phyloP scores from a whole-genome alignment of 2,113 vertebrate genomes.

The Campylorhamphus procurvoides region DNA sequence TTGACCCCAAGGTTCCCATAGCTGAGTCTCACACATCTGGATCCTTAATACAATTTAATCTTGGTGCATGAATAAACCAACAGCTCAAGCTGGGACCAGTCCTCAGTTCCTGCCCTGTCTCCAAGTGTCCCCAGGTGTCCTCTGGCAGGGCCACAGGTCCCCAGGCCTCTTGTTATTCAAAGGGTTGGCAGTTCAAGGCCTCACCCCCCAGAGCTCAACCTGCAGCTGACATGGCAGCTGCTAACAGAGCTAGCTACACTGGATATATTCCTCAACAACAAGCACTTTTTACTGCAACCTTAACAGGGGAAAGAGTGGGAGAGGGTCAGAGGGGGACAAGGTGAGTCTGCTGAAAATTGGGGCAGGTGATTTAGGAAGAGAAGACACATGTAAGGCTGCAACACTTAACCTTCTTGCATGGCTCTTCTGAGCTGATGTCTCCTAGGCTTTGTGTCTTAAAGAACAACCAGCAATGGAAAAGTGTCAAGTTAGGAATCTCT shows the following conservation, averaged over 20 bases:
- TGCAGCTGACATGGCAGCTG: neutral
- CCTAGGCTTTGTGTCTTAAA: neutral
- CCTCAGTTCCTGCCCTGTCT: neutral
- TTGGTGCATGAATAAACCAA: neutral
- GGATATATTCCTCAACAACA: neutral
- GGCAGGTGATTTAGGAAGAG: neutral
- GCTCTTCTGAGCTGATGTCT: neutral
- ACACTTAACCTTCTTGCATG: fast-evolving
- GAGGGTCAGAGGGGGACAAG: neutral
- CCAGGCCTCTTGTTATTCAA: neutral
- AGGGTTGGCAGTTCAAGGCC: neutral
- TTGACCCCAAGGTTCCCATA: neutral
- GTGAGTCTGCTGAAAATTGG: neutral
- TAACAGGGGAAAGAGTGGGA: neutral
- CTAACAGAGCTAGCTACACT: too few species aligned
- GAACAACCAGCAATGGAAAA: neutral
- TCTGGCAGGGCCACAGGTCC: neutral
- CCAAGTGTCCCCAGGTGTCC: neutral
- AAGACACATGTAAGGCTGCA: neutral
- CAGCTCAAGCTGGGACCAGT: neutral
- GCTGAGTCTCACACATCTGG: neutral
- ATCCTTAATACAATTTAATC: neutral
- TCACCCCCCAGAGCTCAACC: neutral
- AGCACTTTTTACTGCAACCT: too few species aligned
- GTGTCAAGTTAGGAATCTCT: neutral